phyloP scores from a whole-genome alignment of 2,888 invertebrate genomes.

The Actias luna region DNA sequence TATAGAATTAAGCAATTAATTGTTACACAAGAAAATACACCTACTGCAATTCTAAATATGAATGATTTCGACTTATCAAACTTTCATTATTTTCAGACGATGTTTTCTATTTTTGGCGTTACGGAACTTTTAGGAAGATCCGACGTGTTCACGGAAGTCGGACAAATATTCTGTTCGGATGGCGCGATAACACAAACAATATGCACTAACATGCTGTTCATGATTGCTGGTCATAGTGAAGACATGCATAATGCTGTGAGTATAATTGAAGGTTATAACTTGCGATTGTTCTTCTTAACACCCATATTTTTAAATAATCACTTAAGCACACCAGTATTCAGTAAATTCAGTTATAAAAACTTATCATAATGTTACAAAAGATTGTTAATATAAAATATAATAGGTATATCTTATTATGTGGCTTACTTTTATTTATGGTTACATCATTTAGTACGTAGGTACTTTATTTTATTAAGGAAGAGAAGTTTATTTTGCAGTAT shows the following conservation, averaged over 20 bases:
- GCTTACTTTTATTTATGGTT: neutral
- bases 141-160: slow-evolving; percentile 65
- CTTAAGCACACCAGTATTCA: neutral
- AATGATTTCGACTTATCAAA: neutral
- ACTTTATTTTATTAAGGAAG: neutral
- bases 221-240: slow-evolving; percentile 81
- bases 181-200: slow-evolving; percentile 72
- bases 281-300: neutral
- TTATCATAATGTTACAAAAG: neutral
- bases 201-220: slow-evolving; percentile 84
- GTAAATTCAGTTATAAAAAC: neutral
- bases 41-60: no score
- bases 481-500: neutral
- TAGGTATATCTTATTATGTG: neutral
- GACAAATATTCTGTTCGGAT: slow-evolving; percentile 74
- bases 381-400: neutral
- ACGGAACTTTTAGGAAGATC: slow-evolving; percentile 83
- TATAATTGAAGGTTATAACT: slow-evolving; percentile 47
- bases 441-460: no score
- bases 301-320: neutral
- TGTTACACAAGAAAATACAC: no score
- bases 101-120: slow-evolving; percentile 60
- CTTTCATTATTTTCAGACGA: slow-evolving; percentile 37
- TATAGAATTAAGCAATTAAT: no score
- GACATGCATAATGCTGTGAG: slow-evolving; percentile 74